A percentile compares a stretch with the other conserved stretches of the same genome.
These are phyloP conservation scores for Myanophis thanlyinensis DNA, from an alignment of 2,113 vertebrate genomes.

Conservation along the genomic window DNA sequence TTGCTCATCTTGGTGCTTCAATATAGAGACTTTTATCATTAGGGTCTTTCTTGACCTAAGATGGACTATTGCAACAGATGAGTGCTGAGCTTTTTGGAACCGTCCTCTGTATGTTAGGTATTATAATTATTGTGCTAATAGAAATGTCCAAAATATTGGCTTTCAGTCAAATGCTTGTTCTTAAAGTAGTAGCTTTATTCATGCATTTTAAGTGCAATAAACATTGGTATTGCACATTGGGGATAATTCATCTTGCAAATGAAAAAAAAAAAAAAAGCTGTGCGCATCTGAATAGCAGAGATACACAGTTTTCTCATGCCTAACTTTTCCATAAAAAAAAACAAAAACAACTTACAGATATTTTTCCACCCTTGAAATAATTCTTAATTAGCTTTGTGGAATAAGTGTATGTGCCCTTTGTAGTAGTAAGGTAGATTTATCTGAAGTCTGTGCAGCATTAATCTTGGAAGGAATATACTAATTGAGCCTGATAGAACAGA, in stretches of 20 bases:
- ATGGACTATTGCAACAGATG: too few relatives aligned
- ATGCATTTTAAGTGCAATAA: neutral
- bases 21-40: too few relatives aligned
- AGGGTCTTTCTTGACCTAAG: too few relatives aligned
- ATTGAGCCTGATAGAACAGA: neutral
- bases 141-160: neutral
- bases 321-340: neutral
- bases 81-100: too few relatives aligned
- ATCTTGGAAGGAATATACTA: neutral
- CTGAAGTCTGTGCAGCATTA: neutral
- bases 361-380: fast-evolving
- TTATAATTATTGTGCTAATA: neutral
- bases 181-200: neutral
- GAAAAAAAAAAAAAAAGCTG: neutral
- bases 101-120: neutral
- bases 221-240: neutral
- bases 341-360: neutral
- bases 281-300: neutral
- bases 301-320: constrained; percentile 8
- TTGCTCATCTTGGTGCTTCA: too few relatives aligned
- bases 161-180: neutral
- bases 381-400: constrained; percentile 9
- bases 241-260: neutral
- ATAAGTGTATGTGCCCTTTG: neutral
- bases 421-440: neutral